Percentiles rank a stretch among this genome's conserved stretches.
phyloP scores from a whole-genome alignment of 2,797 vertebrate genomes.

The Myotis myotis region DNA sequence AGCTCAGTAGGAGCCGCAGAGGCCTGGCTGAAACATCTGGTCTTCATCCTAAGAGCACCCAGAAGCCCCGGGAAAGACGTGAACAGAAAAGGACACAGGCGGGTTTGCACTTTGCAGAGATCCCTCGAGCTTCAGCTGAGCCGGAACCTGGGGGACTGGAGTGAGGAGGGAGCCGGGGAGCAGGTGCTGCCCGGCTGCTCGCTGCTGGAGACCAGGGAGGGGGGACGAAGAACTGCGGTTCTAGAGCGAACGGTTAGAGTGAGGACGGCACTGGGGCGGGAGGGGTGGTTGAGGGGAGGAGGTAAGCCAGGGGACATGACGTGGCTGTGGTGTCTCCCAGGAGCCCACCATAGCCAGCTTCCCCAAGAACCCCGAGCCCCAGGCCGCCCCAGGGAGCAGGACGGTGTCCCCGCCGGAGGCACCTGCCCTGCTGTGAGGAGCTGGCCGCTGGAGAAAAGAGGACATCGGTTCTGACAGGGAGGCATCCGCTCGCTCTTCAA shows the following conservation, averaged over 20 bases:
- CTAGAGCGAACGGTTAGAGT: not conserved
- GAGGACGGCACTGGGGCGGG: rapidly evolving
- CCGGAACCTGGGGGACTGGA: not conserved
- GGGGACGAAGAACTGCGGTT: not conserved
- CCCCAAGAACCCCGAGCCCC: not conserved
- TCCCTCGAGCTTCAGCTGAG: not conserved
- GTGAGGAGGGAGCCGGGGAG: no score
- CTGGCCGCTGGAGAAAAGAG: not conserved
- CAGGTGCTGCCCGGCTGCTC: not conserved
- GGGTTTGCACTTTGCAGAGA: not conserved
- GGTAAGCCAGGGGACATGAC: rapidly evolving
- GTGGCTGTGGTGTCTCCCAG: rapidly evolving
- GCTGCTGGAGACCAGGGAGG: not conserved
- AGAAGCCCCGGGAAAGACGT: not conserved
- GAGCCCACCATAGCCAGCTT: not conserved
- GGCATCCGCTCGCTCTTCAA: not conserved
- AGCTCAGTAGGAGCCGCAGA: not conserved
- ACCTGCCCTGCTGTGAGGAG: rapidly evolving
- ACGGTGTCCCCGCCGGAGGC: not conserved
- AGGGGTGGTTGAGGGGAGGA: not conserved
- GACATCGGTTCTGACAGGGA: not conserved
- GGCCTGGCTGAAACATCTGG: not conserved
- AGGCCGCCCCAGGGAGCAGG: not conserved
- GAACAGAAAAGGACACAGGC: not conserved
- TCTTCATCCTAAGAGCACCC: not conserved